Conservation (phyloP, 2,888 invertebrate species). For the Abscondita cerata region DNA sequence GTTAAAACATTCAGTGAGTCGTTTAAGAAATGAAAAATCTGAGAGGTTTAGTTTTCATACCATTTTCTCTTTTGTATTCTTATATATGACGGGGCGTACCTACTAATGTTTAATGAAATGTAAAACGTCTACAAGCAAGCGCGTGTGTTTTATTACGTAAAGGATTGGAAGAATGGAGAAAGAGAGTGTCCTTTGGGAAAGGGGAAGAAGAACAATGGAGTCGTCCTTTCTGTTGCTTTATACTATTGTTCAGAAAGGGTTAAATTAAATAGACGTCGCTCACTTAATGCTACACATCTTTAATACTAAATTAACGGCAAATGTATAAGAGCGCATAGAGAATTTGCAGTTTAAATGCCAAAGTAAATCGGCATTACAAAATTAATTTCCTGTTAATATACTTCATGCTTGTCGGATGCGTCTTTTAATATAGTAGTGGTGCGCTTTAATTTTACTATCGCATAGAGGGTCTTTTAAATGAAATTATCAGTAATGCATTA, state of each 20-base stretch:
- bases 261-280: constrained; percentile 32
- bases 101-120: constrained; percentile 52
- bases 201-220: constrained; percentile 47
- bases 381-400: constrained; percentile 13
- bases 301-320: constrained; percentile 2
- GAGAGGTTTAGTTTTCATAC: constrained; percentile 34
- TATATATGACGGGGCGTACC: constrained; percentile 42
- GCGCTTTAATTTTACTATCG: not conserved
- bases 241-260: constrained; percentile 44
- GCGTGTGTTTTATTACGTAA: constrained; percentile 52
- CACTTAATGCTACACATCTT: not conserved
- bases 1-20: constrained; percentile 23
- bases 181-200: constrained; percentile 48
- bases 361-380: not conserved
- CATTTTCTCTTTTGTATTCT: constrained; percentile 32
- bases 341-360: constrained; percentile 1
- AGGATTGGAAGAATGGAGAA: constrained; percentile 51
- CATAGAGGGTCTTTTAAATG: constrained; percentile 3
- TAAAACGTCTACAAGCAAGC: constrained; percentile 51
- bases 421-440: constrained; percentile 5
- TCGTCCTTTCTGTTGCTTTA: constrained; percentile 43
- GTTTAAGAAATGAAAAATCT: constrained; percentile 26
- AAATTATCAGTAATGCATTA: not conserved
- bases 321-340: not conserved
- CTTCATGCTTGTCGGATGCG: constrained; percentile 2